Conservation (phyloP, 2,113 vertebrate genomes). For the Mesocricetus auratus region DNA sequence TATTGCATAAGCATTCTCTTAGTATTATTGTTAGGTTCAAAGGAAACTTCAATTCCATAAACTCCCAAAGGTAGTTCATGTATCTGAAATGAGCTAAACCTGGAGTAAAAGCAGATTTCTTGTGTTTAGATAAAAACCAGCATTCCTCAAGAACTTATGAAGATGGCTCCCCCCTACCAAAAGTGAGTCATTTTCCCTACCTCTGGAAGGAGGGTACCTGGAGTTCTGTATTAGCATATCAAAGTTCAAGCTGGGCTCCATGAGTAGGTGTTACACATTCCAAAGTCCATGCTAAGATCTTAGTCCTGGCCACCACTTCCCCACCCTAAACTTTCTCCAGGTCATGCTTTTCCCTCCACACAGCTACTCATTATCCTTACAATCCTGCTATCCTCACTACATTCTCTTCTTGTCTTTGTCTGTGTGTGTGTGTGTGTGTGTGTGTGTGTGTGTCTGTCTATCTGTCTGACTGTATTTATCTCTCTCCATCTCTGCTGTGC, state of each 20-base stretch:
- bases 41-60: not conserved
- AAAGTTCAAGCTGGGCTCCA: not conserved
- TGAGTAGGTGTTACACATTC: not conserved
- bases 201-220: not conserved
- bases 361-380: too few species aligned
- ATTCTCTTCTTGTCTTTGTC: not conserved
- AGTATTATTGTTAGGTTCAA: not conserved
- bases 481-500: not conserved
- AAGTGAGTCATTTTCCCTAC: not conserved
- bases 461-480: not conserved
- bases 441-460: not conserved
- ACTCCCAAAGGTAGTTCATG: not conserved
- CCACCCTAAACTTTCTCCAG: not conserved
- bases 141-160: not conserved
- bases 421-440: not conserved
- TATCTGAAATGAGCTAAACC: not conserved
- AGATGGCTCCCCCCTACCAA: not conserved
- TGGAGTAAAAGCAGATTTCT: not conserved
- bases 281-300: not conserved
- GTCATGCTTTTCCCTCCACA: not conserved
- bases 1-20: not conserved
- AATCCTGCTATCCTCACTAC: not conserved
- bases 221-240: too few species aligned
- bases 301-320: too few species aligned
- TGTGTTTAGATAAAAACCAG: not conserved